Percentiles rank a stretch among this genome's conserved stretches.
These are phyloP conservation scores for Phortica okadai DNA, from an alignment of 2,888 invertebrate genomes.

Conservation along the genomic window DNA sequence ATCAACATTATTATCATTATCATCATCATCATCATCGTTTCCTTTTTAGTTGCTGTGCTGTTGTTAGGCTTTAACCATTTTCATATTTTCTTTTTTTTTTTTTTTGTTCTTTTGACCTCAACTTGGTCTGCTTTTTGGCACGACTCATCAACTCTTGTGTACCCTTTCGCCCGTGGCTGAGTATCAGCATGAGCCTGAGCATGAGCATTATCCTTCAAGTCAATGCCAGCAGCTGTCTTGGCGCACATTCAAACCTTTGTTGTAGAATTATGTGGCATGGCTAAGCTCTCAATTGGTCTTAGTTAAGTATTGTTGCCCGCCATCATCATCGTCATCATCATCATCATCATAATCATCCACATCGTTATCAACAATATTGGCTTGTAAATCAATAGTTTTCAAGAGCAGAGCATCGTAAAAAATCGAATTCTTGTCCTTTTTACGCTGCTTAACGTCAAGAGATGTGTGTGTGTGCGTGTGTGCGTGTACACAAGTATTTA, in stretches of 20 bases:
- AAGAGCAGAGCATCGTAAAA: constrained; percentile 23
- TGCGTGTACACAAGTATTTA: constrained; percentile 4
- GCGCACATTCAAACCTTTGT: not conserved
- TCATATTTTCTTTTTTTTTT: constrained; percentile 20
- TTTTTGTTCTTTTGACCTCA: constrained; percentile 18
- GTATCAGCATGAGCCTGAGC: too few species aligned
- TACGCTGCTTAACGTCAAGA: constrained; percentile 3
- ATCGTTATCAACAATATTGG: not conserved
- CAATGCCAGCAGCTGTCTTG: too few species aligned
- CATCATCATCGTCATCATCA: not conserved
- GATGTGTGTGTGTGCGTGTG: constrained; percentile 21
- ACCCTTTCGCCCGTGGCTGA: too few species aligned
- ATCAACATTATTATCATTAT: not conserved
- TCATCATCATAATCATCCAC: not conserved
- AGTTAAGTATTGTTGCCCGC: not conserved
- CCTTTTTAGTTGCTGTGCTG: constrained; percentile 9
- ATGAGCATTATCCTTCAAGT: too few species aligned
- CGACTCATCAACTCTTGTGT: not conserved
- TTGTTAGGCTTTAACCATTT: constrained; percentile 43
- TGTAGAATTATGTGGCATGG: not conserved
- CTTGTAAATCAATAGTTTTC: constrained; percentile 48
- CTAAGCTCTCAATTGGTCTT: too few species aligned
- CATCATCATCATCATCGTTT: not conserved
- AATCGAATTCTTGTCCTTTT: constrained; percentile 36
- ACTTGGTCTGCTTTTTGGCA: constrained; percentile 48